phyloP scores from a whole-genome alignment of 2,888 invertebrate species.

The Hartigia nigra region DNA sequence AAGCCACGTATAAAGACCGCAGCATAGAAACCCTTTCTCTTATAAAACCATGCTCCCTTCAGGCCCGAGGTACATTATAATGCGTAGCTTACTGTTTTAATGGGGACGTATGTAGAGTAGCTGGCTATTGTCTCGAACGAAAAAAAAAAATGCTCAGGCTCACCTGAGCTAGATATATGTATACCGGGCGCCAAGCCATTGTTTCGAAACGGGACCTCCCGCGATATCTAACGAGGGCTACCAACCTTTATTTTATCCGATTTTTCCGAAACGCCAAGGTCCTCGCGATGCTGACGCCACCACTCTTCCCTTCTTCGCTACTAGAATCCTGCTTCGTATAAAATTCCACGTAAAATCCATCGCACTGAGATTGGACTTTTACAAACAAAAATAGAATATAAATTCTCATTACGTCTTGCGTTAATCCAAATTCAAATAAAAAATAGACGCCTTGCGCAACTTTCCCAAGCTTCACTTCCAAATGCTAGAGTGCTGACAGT shows the following conservation, averaged over 20 bases:
- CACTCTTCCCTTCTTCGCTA: not conserved
- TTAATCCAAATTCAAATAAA: not conserved
- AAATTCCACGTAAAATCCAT: not conserved
- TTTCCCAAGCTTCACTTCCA: not conserved
- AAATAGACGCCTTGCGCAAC: not conserved
- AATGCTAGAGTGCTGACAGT: not conserved
- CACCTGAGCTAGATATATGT: slow-evolving; percentile 42
- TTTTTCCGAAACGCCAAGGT: not conserved
- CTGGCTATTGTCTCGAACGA: slow-evolving; percentile 48
- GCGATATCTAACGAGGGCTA: slow-evolving; percentile 45
- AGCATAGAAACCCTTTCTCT: slow-evolving; percentile 10
- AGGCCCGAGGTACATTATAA: slow-evolving; percentile 45
- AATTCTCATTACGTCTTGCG: not conserved
- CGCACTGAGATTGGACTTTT: not conserved
- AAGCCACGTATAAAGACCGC: slow-evolving; percentile 19
- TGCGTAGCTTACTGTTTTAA: slow-evolving; percentile 58
- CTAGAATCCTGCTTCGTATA: not conserved
- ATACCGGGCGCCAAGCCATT: slow-evolving; percentile 50
- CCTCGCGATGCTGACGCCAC: not conserved
- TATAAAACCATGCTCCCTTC: not conserved
- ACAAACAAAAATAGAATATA: not conserved
- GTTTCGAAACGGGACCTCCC: slow-evolving; percentile 53
- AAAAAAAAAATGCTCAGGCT: slow-evolving; percentile 46
- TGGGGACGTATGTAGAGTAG: slow-evolving; percentile 60
- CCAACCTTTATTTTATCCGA: not conserved